Evolutionary conservation across 1,140 invertebrate species (phyloP).

Genomic region (Diuraphis noxia): DNA sequence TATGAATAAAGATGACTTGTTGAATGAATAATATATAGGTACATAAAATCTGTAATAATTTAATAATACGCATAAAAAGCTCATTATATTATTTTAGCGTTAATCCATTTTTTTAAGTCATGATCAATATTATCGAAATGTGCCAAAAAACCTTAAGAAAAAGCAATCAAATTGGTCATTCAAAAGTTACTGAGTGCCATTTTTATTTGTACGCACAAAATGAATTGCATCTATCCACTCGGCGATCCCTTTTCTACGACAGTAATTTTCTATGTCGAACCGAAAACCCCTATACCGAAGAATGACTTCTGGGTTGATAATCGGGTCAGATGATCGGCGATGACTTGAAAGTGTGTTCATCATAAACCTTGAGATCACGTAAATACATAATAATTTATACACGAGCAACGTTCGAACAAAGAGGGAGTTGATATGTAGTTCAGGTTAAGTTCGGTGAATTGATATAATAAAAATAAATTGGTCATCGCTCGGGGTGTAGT

Average conservation of each 20-base stretch:
- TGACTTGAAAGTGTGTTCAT: not conserved
- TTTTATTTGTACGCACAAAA: not conserved
- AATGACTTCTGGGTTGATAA: not conserved
- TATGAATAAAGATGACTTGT: not conserved
- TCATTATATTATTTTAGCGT: not conserved
- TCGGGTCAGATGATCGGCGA: not conserved
- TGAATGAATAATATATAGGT: not conserved
- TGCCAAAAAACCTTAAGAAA: not conserved
- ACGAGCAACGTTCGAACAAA: not conserved
- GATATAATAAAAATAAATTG: slow-evolving; percentile 3
- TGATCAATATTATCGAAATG: not conserved
- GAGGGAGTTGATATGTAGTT: not conserved
- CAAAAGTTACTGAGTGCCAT: not conserved
- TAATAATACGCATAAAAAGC: not conserved
- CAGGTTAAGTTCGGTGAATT: not conserved
- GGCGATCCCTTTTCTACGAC: not conserved
- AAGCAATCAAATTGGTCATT: not conserved
- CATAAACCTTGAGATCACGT: not conserved
- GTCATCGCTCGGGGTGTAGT: not conserved
- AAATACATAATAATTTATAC: not conserved
- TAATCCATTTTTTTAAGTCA: not conserved
- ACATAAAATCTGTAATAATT: not conserved
- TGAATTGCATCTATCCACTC: not conserved
- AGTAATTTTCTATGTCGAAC: not conserved
- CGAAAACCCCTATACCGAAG: not conserved